Conservation (phyloP, 1,140 invertebrate species). For the Daktulosphaira vitifoliae region DNA sequence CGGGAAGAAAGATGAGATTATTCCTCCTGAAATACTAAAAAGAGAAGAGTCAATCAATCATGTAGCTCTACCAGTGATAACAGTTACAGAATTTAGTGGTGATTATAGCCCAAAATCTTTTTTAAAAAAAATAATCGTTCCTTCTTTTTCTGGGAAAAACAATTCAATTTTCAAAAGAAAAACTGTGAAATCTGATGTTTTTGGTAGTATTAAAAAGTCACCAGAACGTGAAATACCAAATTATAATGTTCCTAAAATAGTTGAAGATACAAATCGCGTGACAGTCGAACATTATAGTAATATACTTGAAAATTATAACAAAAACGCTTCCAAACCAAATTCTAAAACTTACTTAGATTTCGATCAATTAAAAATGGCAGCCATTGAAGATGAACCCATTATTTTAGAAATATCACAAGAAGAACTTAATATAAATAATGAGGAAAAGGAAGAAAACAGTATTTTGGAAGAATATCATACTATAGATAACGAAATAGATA, state of each 20-base stretch:
- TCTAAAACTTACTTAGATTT: constrained; percentile 52
- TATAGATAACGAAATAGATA: neutral
- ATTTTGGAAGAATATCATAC: constrained; percentile 59
- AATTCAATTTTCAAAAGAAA: neutral
- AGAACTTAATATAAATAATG: neutral
- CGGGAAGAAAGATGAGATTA: constrained; percentile 38
- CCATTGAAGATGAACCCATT: constrained; percentile 44
- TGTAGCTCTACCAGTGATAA: constrained; percentile 42
- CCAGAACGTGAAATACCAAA: neutral
- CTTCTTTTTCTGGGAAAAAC: neutral
- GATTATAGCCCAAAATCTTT: neutral
- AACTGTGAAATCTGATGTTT: neutral
- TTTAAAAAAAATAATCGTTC: constrained; percentile 8
- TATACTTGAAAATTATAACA: constrained; percentile 58
- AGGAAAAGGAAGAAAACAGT: constrained; percentile 38
- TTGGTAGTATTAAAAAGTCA: neutral
- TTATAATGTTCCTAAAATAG: neutral
- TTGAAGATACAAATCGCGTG: neutral
- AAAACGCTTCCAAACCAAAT: constrained; percentile 46
- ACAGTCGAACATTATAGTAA: constrained; percentile 71
- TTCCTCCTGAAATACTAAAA: constrained; percentile 35
- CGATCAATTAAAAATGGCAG: constrained; percentile 54
- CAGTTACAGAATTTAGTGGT: neutral
- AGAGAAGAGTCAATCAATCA: neutral
- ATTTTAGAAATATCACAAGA: too few species aligned